Percentiles rank a stretch among this genome's conserved stretches.
phyloP scores from a whole-genome alignment of 2,888 invertebrate genomes.

The Achlya flavicornis region DNA sequence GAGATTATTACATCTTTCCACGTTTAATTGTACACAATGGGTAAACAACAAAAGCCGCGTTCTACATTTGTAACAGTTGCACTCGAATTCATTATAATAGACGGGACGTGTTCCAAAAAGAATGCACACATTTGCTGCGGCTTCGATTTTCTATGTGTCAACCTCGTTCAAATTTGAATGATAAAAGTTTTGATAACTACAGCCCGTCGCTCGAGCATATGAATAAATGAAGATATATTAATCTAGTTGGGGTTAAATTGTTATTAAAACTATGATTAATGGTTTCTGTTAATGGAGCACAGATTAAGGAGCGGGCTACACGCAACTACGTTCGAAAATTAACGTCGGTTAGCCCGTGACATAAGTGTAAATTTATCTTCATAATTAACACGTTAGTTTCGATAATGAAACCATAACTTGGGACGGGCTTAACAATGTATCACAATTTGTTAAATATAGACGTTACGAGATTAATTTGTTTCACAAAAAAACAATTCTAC shows the following conservation, averaged over 20 bases:
- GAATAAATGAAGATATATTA: conserved; percentile 83
- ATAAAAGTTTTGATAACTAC: conserved; percentile 71
- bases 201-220: conserved; percentile 54
- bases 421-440: conserved; percentile 41
- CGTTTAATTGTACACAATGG: conserved; percentile 82
- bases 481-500: conserved; percentile 17
- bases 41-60: conserved; percentile 73
- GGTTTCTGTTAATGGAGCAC: conserved; percentile 74
- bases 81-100: conserved; percentile 66
- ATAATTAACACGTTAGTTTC: conserved; percentile 69
- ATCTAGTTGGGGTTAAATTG: conserved; percentile 82
- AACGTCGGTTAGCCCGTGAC: conserved; percentile 69
- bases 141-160: conserved; percentile 63
- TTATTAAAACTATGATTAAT: conserved; percentile 84
- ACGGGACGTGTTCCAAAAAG: conserved; percentile 43
- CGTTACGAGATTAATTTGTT: conserved; percentile 21
- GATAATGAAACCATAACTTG: conserved; percentile 46
- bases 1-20: conserved; percentile 82
- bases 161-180: conserved; percentile 73
- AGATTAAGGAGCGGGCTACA: conserved; percentile 79
- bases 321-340: conserved; percentile 73
- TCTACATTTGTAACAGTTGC: conserved; percentile 75
- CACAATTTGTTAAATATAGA: conserved; percentile 49
- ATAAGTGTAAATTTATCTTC: conserved; percentile 77
- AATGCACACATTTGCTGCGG: conserved; percentile 68